Evolutionary conservation across 2,888 invertebrate genomes (phyloP).

Genomic region (Chalcis sispes): DNA sequence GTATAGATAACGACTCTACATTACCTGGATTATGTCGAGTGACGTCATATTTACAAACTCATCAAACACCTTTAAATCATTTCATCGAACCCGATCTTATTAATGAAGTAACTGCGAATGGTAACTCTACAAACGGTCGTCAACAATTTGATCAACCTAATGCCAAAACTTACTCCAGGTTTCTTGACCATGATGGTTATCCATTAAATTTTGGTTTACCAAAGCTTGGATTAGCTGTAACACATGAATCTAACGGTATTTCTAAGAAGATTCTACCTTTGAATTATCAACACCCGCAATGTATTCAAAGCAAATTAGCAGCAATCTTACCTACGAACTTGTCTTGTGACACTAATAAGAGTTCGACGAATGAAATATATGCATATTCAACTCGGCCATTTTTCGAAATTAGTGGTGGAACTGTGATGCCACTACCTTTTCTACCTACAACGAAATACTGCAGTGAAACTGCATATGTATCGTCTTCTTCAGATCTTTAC

Average conservation of each 20-base stretch:
- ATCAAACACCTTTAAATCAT: constrained; percentile 64
- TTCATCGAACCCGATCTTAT: constrained; percentile 78
- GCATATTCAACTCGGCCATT: constrained; percentile 75
- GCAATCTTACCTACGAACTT: constrained; percentile 79
- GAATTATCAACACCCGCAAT: constrained; percentile 73
- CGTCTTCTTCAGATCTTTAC: constrained; percentile 76
- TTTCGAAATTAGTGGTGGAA: constrained; percentile 17
- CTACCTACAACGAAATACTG: constrained; percentile 85
- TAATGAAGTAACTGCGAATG: constrained; percentile 69
- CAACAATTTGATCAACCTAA: neutral
- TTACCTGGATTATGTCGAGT: neutral
- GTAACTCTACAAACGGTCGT: neutral
- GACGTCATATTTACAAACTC: neutral
- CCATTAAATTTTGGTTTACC: constrained; percentile 88
- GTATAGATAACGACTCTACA: neutral
- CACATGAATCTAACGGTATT: too few species aligned
- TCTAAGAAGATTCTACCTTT: constrained; percentile 1
- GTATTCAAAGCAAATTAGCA: constrained; percentile 78
- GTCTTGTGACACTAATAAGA: constrained; percentile 81
- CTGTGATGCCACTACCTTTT: constrained; percentile 74
- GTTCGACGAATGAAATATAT: constrained; percentile 77
- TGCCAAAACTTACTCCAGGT: constrained; percentile 70
- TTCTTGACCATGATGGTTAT: constrained; percentile 87
- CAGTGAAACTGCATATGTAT: constrained; percentile 78
- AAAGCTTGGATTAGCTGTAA: constrained; percentile 78